A percentile compares a stretch with the other conserved stretches of the same genome.
phyloP scores from a whole-genome alignment of 2,797 vertebrate species.

The Crypturellus tataupa region DNA sequence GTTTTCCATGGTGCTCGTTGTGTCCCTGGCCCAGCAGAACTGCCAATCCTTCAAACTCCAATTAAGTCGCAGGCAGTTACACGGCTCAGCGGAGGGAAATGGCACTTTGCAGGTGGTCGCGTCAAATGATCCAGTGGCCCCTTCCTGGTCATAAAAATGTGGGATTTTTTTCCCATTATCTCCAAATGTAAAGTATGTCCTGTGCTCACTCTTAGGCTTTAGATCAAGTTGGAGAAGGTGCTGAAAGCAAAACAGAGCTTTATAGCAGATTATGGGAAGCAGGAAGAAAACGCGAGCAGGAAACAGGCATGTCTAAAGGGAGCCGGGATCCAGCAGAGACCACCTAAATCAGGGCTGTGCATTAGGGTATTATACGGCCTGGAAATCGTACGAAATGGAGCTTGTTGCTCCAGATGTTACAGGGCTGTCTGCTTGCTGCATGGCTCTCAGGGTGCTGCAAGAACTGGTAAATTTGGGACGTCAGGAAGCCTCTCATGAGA shows the following conservation, averaged over 20 bases:
- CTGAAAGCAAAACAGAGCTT: slow-evolving; percentile 48
- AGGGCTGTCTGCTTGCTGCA: neutral
- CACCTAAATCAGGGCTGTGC: neutral
- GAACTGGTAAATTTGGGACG: neutral
- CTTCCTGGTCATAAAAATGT: slow-evolving; percentile 64
- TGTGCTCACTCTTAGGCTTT: slow-evolving; percentile 47
- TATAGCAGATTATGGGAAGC: neutral
- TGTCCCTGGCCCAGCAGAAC: slow-evolving; percentile 18
- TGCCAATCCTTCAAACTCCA: slow-evolving; percentile 49
- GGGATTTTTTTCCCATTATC: slow-evolving; percentile 40
- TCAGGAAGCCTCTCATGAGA: neutral
- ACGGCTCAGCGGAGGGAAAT: slow-evolving; percentile 27
- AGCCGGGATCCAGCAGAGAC: neutral
- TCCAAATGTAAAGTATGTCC: slow-evolving; percentile 23
- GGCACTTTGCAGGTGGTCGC: slow-evolving; percentile 50
- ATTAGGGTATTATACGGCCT: neutral
- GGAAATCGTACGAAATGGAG: neutral
- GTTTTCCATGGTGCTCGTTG: slow-evolving; percentile 47
- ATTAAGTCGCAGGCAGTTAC: slow-evolving; percentile 40
- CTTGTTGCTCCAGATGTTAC: neutral
- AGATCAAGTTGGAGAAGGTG: slow-evolving; percentile 44
- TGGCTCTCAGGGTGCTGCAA: neutral
- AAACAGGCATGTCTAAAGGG: slow-evolving; percentile 46
- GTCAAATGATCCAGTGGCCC: slow-evolving; percentile 58
- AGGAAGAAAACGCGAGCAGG: slow-evolving; percentile 29